These are phyloP conservation scores for Dascillus cervinus DNA, from an alignment of 2,888 invertebrate species.

Conservation along the genomic window DNA sequence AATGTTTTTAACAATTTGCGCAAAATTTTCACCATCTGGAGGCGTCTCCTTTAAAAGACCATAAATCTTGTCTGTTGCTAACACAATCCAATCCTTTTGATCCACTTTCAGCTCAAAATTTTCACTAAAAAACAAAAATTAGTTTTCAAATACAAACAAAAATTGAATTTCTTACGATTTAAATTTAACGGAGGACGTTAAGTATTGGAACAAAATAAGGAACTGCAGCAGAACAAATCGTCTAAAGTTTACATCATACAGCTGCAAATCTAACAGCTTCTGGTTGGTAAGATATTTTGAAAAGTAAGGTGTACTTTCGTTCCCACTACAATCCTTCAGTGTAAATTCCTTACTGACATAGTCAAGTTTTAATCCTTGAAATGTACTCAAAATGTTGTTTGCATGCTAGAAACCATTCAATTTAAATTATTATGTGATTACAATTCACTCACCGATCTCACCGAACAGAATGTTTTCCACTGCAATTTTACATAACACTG, in stretches of 20 bases:
- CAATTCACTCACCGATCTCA: no score
- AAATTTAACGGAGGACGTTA: slow-evolving; percentile 86
- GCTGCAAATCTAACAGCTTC: slow-evolving; percentile 86
- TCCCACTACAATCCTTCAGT: slow-evolving; percentile 19
- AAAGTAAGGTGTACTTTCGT: slow-evolving; percentile 67
- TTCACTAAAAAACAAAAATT: slow-evolving; percentile 66
- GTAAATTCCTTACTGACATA: slow-evolving; percentile 30
- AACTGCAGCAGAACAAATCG: slow-evolving; percentile 93
- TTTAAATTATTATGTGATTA: slow-evolving; percentile 1
- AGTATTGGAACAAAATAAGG: slow-evolving; percentile 91
- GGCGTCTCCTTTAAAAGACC: slow-evolving; percentile 81
- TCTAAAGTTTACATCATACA: slow-evolving; percentile 93
- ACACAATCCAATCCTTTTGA: slow-evolving; percentile 82
- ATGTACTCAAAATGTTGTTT: slow-evolving; percentile 78
- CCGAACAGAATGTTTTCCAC: slow-evolving; percentile 88
- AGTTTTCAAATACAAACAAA: no score
- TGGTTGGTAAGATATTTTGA: slow-evolving; percentile 97
- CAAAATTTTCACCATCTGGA: slow-evolving; percentile 80
- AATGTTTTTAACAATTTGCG: slow-evolving; percentile 75
- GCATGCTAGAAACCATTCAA: slow-evolving; percentile 73
- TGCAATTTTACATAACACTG: slow-evolving; percentile 85
- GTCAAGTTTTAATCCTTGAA: slow-evolving; percentile 50
- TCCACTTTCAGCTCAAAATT: slow-evolving; percentile 73
- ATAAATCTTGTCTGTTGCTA: slow-evolving; percentile 70
- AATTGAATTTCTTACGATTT: slow-evolving; percentile 93